phyloP scores from a whole-genome alignment of 2,797 vertebrate genomes.

The Corythornis leucogaster region DNA sequence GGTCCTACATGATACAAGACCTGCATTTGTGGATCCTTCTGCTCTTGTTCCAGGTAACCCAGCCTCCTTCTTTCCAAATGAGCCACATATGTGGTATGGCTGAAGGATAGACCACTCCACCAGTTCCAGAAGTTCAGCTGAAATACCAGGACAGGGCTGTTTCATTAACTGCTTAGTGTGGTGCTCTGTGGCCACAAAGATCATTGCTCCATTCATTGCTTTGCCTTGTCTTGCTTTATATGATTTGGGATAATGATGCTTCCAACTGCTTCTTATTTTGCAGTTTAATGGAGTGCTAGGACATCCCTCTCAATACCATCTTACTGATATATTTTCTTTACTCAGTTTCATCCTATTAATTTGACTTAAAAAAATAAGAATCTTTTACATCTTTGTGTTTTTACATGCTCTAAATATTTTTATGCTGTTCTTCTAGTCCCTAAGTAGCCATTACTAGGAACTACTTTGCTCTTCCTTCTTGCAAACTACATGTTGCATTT shows the following conservation, averaged over 20 bases:
- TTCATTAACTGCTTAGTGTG: not conserved
- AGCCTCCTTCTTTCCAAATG: not conserved
- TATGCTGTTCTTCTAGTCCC: not conserved
- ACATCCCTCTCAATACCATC: not conserved
- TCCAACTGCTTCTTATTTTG: not conserved
- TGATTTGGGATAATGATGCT: not conserved
- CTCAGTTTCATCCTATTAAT: not conserved
- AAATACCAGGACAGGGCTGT: not conserved
- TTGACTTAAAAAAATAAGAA: not conserved
- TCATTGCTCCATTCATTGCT: not conserved
- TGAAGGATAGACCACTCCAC: not conserved
- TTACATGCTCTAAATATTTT: slow-evolving; percentile 9
- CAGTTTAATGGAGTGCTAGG: not conserved
- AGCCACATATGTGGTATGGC: not conserved
- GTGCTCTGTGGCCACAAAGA: not conserved
- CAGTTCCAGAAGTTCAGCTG: not conserved
- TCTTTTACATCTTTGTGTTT: not conserved
- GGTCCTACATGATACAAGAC: not conserved
- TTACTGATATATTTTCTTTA: not conserved
- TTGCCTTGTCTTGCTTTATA: not conserved
- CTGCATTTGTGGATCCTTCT: not conserved
- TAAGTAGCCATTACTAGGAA: not conserved
- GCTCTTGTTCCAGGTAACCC: not conserved
- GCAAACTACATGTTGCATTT: not conserved
- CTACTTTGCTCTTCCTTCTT: slow-evolving; percentile 16